Evolutionary conservation across 2,888 invertebrate genomes (phyloP), one percentile per base, ranked within the genome.

Genomic region (Fragum fragum): DNA sequence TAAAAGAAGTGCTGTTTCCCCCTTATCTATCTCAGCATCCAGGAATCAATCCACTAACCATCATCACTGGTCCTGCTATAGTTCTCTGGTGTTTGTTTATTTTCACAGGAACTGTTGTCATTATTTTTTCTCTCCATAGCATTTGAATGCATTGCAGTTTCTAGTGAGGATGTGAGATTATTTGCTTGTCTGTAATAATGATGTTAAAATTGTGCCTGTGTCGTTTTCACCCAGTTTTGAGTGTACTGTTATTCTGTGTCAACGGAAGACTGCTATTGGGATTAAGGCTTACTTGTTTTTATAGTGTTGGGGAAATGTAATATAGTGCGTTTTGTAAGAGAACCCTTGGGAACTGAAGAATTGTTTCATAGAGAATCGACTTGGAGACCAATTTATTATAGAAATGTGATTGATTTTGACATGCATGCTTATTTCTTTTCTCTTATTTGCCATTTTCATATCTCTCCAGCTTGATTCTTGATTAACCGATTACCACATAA

Each of bases 351-450:
- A 18, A 66, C 39, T 66, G 66, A 11, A 66, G 42, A 47, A 47
- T 47, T 47, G 47, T 47, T 47, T 47, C 47, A 47, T 47, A 47
- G 47, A 47, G 47, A 47, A 47, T 47, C 47, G 14, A 36, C n/a
- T 63, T 16, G n/a, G 29, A 66, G 66, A 66, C 66, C 26, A 42
- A 23, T 66, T 66, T 42, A 42, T 66, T 66, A 66, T 42, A 26
- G 16, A 66, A 36, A 66, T 42, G 7, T 66, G 42, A 66, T 66
- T 39, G 66, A 66, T 66, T 66, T 32, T 57, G 47, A 47, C 47
- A 47, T 47, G 47, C 47, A 9, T n/a, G 47, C 14, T 47, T 47
- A 14, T 47, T 9, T 47, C 47, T 47, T 47, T 47, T 5, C 16
- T 47, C 7, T 47, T 47, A 16, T 47, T 47, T 47, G 5, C n/a